phyloP scores from a whole-genome alignment of 2,113 vertebrate genomes.

The Scytalopus superciliaris region DNA sequence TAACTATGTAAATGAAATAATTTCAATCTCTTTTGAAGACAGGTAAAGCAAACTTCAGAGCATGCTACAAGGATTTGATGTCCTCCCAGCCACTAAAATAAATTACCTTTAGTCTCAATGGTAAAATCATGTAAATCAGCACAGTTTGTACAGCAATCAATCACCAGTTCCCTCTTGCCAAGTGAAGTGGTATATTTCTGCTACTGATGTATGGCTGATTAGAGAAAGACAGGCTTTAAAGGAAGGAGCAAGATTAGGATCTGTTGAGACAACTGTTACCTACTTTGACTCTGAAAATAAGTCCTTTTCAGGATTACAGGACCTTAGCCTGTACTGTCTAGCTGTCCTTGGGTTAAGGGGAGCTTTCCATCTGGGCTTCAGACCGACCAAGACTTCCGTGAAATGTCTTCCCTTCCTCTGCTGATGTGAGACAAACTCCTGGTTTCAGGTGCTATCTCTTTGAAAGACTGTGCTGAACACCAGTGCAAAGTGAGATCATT shows the following conservation, averaged over 20 bases:
- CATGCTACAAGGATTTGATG: neutral
- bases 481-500: neutral
- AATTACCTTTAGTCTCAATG: neutral
- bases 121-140: constrained; percentile 32
- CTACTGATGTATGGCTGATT: neutral
- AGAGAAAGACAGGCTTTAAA: neutral
- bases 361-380: neutral
- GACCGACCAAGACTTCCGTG: neutral
- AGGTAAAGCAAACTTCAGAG: constrained; percentile 31
- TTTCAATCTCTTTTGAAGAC: constrained; percentile 16
- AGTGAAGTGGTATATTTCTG: neutral
- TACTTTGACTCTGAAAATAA: neutral
- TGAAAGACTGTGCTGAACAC: neutral
- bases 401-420: neutral
- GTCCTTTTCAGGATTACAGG: neutral
- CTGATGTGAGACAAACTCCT: neutral
- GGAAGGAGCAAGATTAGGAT: neutral
- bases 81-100: constrained; percentile 3
- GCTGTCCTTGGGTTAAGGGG: neutral
- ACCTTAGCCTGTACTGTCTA: neutral
- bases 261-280: neutral
- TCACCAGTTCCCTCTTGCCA: neutral
- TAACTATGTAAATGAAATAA: constrained; percentile 36
- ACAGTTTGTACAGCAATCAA: neutral
- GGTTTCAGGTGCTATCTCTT: neutral